Evolutionary conservation across 2,797 vertebrate genomes (phyloP).

Genomic region (Tapera naevia): DNA sequence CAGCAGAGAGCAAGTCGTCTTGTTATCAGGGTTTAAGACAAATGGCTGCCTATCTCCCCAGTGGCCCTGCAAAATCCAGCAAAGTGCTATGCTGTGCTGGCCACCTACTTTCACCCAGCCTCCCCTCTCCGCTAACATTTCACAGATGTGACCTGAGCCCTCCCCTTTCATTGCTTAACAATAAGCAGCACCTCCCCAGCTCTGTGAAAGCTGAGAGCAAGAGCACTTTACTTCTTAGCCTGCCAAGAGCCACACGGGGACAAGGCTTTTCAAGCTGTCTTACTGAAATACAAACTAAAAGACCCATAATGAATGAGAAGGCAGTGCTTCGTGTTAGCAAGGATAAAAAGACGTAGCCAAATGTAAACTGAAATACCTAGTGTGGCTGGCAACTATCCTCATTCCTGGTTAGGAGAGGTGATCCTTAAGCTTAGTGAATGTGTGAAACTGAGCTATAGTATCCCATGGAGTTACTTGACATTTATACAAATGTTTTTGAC

Average conservation of each 20-base stretch:
- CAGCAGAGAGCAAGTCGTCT: constrained; percentile 27
- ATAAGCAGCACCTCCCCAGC: constrained; percentile 71
- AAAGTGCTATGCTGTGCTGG: constrained; percentile 67
- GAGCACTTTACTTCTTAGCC: constrained; percentile 67
- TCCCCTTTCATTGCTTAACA: constrained; percentile 73
- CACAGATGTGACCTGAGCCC: constrained; percentile 75
- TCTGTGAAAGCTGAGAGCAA: constrained; percentile 66
- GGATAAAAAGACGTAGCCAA: background rate
- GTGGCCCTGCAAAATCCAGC: constrained; percentile 68
- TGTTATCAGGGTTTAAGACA: constrained; percentile 72
- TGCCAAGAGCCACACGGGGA: constrained; percentile 72
- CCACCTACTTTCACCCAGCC: constrained; percentile 72
- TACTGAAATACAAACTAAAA: constrained; percentile 67
- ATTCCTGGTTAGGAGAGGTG: background rate
- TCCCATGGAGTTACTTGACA: background rate
- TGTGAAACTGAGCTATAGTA: background rate
- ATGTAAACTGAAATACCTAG: background rate
- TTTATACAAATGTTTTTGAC: background rate
- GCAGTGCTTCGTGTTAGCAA: background rate
- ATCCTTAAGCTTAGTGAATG: background rate
- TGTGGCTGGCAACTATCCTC: background rate
- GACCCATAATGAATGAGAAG: constrained; percentile 52
- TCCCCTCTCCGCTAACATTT: constrained; percentile 69
- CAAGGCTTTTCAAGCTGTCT: constrained; percentile 71
- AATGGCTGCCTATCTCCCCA: constrained; percentile 72